phyloP scores from a whole-genome alignment of 92 coral and sea anemone species.

The Metridium senile region DNA sequence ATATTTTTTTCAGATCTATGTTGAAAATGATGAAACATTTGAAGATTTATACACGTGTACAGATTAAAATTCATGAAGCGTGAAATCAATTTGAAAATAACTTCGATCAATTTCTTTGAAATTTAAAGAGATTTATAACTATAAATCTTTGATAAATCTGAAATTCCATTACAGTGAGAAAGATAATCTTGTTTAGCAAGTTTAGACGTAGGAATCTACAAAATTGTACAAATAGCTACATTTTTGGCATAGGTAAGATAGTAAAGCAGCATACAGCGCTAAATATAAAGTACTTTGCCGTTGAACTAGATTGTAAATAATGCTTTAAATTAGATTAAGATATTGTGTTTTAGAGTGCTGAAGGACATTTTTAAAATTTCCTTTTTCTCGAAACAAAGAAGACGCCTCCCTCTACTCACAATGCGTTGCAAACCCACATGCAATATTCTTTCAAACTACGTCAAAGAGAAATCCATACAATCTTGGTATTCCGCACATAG shows the following conservation, averaged over 20 bases:
- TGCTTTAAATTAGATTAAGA: background rate
- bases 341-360: background rate
- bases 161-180: background rate
- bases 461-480: slow-evolving; percentile 18
- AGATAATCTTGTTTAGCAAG: background rate
- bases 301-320: background rate
- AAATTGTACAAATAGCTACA: slow-evolving; percentile 10
- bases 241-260: background rate
- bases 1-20: background rate
- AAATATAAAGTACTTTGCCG: background rate
- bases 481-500: background rate
- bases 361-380: background rate
- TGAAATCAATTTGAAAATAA: background rate
- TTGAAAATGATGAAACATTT: slow-evolving; percentile 4
- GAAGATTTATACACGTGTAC: slow-evolving; percentile 15
- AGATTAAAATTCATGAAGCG: slow-evolving; percentile 11
- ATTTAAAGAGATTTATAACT: background rate
- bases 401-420: slow-evolving; percentile 28
- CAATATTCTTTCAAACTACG: slow-evolving; percentile 21
- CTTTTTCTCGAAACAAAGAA: background rate
- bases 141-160: background rate
- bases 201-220: background rate
- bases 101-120: background rate
- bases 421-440: slow-evolving; percentile 5
- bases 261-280: background rate